phyloP scores from a whole-genome alignment of 2,888 invertebrate genomes.

The Eupithecia subfuscata region DNA sequence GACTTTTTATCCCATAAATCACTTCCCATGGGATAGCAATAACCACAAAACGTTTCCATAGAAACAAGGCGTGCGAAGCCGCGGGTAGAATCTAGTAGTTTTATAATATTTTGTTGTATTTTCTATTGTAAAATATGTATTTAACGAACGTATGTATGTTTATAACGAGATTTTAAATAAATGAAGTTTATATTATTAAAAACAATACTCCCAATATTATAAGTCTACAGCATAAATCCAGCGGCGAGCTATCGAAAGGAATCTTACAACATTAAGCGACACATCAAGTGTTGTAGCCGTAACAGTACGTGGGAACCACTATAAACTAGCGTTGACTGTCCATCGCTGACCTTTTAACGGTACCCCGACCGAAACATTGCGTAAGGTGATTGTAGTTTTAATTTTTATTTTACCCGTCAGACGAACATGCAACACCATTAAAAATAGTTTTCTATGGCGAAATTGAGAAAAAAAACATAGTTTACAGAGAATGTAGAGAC shows the following conservation, averaged over 20 bases:
- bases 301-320: slow-evolving; percentile 70
- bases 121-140: too few relatives aligned
- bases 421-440: not conserved
- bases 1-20: too few relatives aligned
- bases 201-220: slow-evolving; percentile 19
- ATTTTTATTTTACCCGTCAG: slow-evolving; percentile 13
- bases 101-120: too few relatives aligned
- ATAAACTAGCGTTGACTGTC: slow-evolving; percentile 56
- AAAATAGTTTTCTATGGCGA: not conserved
- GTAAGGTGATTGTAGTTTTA: slow-evolving; percentile 53
- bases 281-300: slow-evolving; percentile 41
- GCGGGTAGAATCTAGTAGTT: too few relatives aligned
- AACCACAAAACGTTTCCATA: too few relatives aligned
- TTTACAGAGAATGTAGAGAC: not conserved
- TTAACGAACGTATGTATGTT: too few relatives aligned
- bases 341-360: slow-evolving; percentile 72
- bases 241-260: slow-evolving; percentile 30
- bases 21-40: too few relatives aligned
- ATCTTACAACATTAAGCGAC: slow-evolving; percentile 33
- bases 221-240: slow-evolving; percentile 26
- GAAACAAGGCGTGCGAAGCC: too few relatives aligned
- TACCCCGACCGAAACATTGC: slow-evolving; percentile 59
- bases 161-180: too few relatives aligned
- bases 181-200: not conserved
- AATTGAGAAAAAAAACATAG: not conserved